Base-by-base conservation (phyloP, 2,797 vertebrate genomes). In the Anolis apletophallus region DNA sequence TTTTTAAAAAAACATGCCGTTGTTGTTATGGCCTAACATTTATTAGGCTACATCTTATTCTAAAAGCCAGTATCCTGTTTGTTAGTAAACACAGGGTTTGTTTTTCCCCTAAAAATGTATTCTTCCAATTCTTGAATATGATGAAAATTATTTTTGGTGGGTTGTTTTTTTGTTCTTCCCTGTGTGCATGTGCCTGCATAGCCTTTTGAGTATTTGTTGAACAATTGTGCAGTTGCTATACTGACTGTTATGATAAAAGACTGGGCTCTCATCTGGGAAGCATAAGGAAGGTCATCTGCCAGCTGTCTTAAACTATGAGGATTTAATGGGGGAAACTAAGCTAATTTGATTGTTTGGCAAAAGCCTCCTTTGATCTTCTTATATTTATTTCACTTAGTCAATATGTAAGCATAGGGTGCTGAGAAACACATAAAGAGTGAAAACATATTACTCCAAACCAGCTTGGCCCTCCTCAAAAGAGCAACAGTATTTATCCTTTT, bases 401-500 rank as follows among this genome's bases (percentile, higher is more conserved):
- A 75, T 86, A 91, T 91, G 84, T 86, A 91, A 69, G 69, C 52
- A 23, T 19, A 80, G 80, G 21, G 71, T 88, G 79, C 87, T 0
- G 74, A 89, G 89, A 89, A 93, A 88, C 54, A 85, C 84, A 83
- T 40, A 85, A 91, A 79, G 67, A 89, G 61, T 76, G 83, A 74
- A 92, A 94, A 80, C 17, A 14, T 55, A 85, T 74, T 94, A 80
- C 78, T 86, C 87, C 86, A 81, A 93, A 87, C 85, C 77, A 67
- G 74, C 92, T 89, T 71, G 76, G 86, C 52, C 40, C 40, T 26
- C 19, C 75, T 78, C 81, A 88, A 91, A 81, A 90, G 87, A 88
- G n/a, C 87, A 90, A 80, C 87, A 88, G 54, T 94, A 88, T 93
- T 94, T 94, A 93, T 91, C 84, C 93, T 91, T 87, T 83, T 76